A percentile compares a stretch with the other conserved stretches of the same genome.
Conservation (phyloP, 2,888 invertebrate genomes). For the Timema podura region DNA sequence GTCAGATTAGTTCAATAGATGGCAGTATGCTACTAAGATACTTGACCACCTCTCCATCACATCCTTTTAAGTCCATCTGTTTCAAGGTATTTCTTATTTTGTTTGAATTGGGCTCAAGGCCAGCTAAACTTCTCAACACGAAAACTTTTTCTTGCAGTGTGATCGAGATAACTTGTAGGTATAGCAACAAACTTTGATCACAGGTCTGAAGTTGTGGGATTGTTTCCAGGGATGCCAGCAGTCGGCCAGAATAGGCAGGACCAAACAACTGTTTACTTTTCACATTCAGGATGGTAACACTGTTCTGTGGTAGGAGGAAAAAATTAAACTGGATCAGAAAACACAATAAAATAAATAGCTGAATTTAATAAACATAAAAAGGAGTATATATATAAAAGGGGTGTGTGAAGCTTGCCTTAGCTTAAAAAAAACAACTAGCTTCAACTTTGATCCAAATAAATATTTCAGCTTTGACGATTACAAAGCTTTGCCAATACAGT, state of each 20-base stretch:
- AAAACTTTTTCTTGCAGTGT: constrained; percentile 36
- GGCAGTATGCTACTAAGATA: constrained; percentile 24
- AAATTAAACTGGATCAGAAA: background rate
- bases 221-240: constrained; percentile 28
- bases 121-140: constrained; percentile 31
- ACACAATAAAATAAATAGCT: background rate
- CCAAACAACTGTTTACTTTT: constrained; percentile 35
- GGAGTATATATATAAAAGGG: background rate
- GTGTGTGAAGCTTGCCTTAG: too few relatives aligned
- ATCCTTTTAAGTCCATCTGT: constrained; percentile 27
- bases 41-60: constrained; percentile 32
- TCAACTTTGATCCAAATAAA: too few relatives aligned
- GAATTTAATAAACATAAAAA: background rate
- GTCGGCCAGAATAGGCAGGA: constrained; percentile 35
- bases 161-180: constrained; percentile 34
- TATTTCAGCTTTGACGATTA: too few relatives aligned
- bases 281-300: constrained; percentile 36
- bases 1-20: background rate
- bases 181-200: constrained; percentile 35
- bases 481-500: too few relatives aligned
- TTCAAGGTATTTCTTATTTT: constrained; percentile 17
- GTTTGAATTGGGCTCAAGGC: constrained; percentile 22
- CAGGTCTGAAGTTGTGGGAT: constrained; percentile 23
- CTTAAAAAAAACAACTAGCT: too few relatives aligned
- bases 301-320: constrained; percentile 33